Evolutionary conservation across 2,888 invertebrate genomes (phyloP).

Genomic region (Xanthia togata): DNA sequence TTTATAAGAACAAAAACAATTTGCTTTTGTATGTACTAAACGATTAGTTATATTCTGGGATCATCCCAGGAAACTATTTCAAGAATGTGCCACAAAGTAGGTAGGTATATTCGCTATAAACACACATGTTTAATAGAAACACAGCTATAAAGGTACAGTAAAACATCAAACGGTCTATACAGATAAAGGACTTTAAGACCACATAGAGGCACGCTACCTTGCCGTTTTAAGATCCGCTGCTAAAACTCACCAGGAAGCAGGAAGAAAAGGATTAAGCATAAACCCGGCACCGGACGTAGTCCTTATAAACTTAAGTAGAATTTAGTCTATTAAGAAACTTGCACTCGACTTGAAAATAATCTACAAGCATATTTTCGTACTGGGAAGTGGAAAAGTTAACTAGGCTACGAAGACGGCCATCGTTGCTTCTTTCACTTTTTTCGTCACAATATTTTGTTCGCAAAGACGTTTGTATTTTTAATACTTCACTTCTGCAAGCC

Average conservation of each 20-base stretch:
- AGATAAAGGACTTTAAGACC: slow-evolving; percentile 28
- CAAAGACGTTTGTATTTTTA: slow-evolving; percentile 49
- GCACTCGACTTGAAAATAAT: slow-evolving; percentile 42
- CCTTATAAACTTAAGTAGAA: slow-evolving; percentile 48
- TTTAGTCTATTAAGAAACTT: slow-evolving; percentile 49
- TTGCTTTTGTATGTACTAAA: not conserved
- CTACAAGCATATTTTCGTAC: slow-evolving; percentile 28
- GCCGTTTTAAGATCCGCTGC: slow-evolving; percentile 45
- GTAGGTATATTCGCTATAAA: not conserved
- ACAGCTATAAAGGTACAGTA: slow-evolving; percentile 3
- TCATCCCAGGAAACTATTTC: not conserved
- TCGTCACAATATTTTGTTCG: slow-evolving; percentile 18
- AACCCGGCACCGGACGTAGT: slow-evolving; percentile 42
- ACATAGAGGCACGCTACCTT: slow-evolving; percentile 27
- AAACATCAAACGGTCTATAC: slow-evolving; percentile 27
- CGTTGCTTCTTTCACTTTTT: slow-evolving; percentile 7
- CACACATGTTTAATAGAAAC: slow-evolving; percentile 4
- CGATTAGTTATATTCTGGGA: too few relatives aligned
- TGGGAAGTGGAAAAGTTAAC: slow-evolving; percentile 28
- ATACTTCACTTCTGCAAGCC: slow-evolving; percentile 13
- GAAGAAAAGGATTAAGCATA: slow-evolving; percentile 57
- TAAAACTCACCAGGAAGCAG: slow-evolving; percentile 38
- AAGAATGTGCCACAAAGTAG: not conserved
- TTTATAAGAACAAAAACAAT: not conserved
- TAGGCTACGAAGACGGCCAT: slow-evolving; percentile 5